These are phyloP conservation scores for Balaenoptera acutorostrata DNA, from an alignment of 2,113 vertebrate genomes.

Conservation along the genomic window DNA sequence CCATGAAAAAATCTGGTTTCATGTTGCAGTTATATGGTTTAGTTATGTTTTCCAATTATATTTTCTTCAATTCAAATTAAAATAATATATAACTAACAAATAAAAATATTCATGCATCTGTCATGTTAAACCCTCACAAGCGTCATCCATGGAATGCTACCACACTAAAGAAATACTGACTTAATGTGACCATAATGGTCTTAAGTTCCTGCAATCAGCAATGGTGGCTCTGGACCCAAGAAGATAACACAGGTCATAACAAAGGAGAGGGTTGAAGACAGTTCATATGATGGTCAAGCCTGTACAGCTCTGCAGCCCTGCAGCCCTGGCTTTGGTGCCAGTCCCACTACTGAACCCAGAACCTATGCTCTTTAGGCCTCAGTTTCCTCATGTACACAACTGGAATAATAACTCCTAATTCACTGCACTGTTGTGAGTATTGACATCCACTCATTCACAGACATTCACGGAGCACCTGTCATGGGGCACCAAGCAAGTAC, in stretches of 20 bases:
- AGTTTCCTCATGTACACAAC: accelerated
- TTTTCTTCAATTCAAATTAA: neutral
- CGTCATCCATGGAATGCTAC: accelerated
- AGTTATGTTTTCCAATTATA: neutral
- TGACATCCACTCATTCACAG: neutral
- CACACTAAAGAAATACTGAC: accelerated
- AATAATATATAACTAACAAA: neutral
- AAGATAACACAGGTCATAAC: accelerated
- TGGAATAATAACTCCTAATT: neutral
- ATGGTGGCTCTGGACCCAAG: neutral
- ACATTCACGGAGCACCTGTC: accelerated
- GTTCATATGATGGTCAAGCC: accelerated
- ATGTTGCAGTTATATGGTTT: neutral
- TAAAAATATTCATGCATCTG: too few species aligned
- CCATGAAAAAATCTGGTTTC: neutral
- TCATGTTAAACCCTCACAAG: too few species aligned
- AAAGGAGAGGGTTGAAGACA: neutral
- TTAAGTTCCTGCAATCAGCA: neutral
- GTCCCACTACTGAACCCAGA: neutral
- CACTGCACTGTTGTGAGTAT: accelerated
- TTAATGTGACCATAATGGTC: accelerated
- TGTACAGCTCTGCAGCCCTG: accelerated
- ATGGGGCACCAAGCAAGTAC: accelerated
- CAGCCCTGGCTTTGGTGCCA: neutral
- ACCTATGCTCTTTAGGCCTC: neutral